Percentiles rank a stretch among this genome's conserved stretches.
Evolutionary conservation across 2,797 vertebrate species (phyloP).

Genomic region (Cheirogaleus major): DNA sequence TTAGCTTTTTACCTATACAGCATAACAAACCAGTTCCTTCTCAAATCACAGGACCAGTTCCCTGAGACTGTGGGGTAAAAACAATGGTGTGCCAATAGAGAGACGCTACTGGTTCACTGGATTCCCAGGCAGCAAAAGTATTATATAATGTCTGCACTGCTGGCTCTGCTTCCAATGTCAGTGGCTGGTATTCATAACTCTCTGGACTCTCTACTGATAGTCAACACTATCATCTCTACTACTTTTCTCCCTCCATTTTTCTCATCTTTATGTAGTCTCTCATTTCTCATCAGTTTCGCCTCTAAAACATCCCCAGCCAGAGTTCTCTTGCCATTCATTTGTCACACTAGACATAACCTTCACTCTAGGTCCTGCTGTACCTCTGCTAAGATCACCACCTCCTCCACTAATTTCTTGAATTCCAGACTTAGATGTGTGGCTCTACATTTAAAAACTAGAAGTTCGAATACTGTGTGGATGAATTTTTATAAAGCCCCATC

Average conservation of each 20-base stretch:
- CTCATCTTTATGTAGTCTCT: background rate
- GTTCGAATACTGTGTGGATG: background rate
- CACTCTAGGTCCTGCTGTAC: background rate
- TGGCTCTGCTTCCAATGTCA: background rate
- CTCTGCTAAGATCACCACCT: background rate
- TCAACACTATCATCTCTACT: background rate
- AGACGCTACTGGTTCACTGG: background rate
- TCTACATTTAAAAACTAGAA: background rate
- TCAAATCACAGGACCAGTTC: background rate
- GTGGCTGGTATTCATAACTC: background rate
- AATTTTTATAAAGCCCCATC: background rate
- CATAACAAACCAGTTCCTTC: background rate
- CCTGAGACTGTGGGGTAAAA: background rate
- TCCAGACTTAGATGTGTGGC: background rate
- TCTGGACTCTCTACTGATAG: background rate
- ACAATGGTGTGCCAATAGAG: background rate
- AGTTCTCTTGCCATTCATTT: background rate
- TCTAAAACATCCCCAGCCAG: background rate
- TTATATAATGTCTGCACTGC: background rate
- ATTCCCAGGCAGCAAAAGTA: background rate
- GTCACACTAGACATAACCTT: background rate
- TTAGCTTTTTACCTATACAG: background rate
- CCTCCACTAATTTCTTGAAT: background rate
- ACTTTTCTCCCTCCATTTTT: background rate
- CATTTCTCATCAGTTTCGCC: background rate